These are phyloP conservation scores for Oreotragus oreotragus DNA, from an alignment of 2,113 vertebrate species.

Conservation along the genomic window DNA sequence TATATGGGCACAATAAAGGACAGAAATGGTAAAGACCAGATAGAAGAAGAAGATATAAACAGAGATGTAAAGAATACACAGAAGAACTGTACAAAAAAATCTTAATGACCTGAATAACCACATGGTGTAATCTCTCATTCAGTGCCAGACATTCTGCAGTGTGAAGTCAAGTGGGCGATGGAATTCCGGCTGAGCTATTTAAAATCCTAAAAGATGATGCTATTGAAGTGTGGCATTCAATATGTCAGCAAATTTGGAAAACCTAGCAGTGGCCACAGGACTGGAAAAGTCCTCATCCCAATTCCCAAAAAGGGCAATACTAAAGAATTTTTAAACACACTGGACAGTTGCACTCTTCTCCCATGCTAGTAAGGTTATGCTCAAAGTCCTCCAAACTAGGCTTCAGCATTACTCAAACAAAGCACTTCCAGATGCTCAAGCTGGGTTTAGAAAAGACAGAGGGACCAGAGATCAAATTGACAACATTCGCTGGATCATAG, in stretches of 20 bases:
- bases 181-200: background rate
- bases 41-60: background rate
- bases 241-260: background rate
- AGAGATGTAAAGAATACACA: background rate
- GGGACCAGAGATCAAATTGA: background rate
- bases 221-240: background rate
- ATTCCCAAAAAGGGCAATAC: background rate
- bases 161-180: background rate
- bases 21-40: background rate
- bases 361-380: background rate
- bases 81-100: background rate
- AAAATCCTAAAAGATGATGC: background rate
- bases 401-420: background rate
- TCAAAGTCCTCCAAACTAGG: background rate
- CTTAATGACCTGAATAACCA: background rate
- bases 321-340: background rate
- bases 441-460: background rate
- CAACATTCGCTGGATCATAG: background rate
- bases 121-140: background rate
- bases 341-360: background rate
- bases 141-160: background rate
- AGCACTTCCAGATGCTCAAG: background rate
- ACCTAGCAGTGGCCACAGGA: background rate
- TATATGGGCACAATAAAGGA: background rate
- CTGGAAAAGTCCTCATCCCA: background rate